Evolutionary conservation across 2,113 vertebrate species (phyloP), one percentile per base, ranked within the genome.

Genomic region (Tenebrosternarchus preto): DNA sequence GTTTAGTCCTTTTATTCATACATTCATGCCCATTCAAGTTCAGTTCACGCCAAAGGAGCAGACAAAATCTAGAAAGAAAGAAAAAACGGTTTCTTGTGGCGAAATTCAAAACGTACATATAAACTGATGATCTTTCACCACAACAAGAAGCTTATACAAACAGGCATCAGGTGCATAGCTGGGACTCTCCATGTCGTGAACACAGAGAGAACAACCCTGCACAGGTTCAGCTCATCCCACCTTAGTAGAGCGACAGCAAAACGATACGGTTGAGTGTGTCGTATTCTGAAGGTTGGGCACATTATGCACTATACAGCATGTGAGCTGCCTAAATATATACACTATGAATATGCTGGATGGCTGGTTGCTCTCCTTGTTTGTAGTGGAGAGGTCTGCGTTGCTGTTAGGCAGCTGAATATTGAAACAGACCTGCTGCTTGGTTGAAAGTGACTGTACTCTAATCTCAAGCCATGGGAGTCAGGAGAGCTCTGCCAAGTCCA

Each of bases 331-430:
- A 27, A 29, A 59, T 1, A 75, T 24, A 36, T 36, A 67, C 46
- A 59, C n/a, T n/a, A n/a, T n/a, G n/a, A n/a, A n/a, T n/a, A n/a
- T n/a, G 31, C 33, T 11, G 22, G 15, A 71, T 36, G n/a, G 64
- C 19, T 29, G 11, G 24, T 24, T 36, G 79, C 31, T 15, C 53
- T 63, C 36, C 50, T 50, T 69, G 76, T 36, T 77, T 53, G 22
- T n/a, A 69, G 20, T 39, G 57, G 33, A 50, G 57, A 56, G 70
- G 39, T 70, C 71, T 83, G 73, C 56, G 33, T 75, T 56, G 78
- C 6, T 55, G 27, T 1, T 72, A 53, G 59, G 25, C 5, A 46
- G 9, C 31, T 59, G n/a, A 76, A 83, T 17, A 33, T 8, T 33
- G 70, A 59, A 80, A 80, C 69, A 50, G 1, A 77, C 53, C 50